Base-by-base conservation (phyloP, 2,113 vertebrate species). In the Sinocyclocheilus grahami region DNA sequence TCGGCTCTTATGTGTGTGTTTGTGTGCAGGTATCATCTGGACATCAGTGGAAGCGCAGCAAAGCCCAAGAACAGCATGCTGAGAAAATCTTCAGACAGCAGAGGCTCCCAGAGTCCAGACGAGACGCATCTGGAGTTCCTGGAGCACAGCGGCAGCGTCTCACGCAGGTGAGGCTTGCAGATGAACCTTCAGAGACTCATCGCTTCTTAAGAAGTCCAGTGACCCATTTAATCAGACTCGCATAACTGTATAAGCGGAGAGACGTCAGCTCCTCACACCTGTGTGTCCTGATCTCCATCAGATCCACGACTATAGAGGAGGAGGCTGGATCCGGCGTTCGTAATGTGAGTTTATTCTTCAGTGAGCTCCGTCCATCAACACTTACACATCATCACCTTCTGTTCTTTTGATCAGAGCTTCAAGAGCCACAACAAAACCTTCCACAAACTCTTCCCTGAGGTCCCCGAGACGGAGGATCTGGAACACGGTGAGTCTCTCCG, bases 391-490 rank as follows among this genome's bases (percentile, higher is more conserved):
- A 1, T 12, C 5, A 0, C 6, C 3, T 14, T 76, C 22, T 83
- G 27, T 72, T 85, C 9, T 86, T 37, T 46, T 18, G 1, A 9
- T n/a, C 90, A 95, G 94, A 92, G 90, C 55, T 92, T 90, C 65
- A 62, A 33, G 78, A 96, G 94, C 74, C 89, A 79, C 9, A 86
- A 88, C 11, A 90, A 90, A 82, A 89, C 86, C 65, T 97, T 96
- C 91, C 94, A 92, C 89, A 96, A 94, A 58, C 91, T 94, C 78
- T 98, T 97, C 30, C 89, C 85, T 63, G 95, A 94, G 6, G 87
- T 97, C 2, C 86, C 94, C 0, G 90, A 93, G 78, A 89, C 7
- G 9, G 95, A 96, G 6, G 85, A 27, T 0, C 88, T 96, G 87
- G 92, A 90, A 37, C 91, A 92, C 6, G 90, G 96, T 96, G 91